Conservation (phyloP, 2,113 vertebrate species). For the Equus przewalskii region DNA sequence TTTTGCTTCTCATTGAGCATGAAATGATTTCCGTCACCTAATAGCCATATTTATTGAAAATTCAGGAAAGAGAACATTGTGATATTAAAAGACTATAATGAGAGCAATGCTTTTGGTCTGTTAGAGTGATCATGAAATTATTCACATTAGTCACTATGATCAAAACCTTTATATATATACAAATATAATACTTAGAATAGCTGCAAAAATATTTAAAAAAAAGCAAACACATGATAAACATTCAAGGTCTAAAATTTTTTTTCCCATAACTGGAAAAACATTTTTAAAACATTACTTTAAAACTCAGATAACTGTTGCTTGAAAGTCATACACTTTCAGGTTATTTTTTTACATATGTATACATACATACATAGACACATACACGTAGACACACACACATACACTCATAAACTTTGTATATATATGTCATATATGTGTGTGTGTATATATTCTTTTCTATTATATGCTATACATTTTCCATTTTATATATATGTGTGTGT, state of each 20-base stretch:
- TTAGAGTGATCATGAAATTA: constrained; percentile 50
- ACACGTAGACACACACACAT: fast-evolving
- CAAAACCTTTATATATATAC: neutral
- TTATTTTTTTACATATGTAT: neutral
- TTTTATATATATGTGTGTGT: neutral
- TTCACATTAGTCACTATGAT: constrained; percentile 43
- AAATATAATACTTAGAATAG: constrained; percentile 24
- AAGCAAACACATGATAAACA: neutral
- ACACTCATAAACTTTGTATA: neutral
- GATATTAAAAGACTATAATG: constrained; percentile 63
- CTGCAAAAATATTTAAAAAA: neutral
- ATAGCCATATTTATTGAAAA: constrained; percentile 66
- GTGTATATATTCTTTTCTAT: neutral
- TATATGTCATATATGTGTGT: neutral
- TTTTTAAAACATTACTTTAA: constrained; percentile 12
- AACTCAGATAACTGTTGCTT: neutral
- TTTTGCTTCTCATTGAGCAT: constrained; percentile 77
- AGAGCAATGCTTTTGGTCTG: neutral
- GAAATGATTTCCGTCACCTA: constrained; percentile 77
- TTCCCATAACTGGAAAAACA: neutral
- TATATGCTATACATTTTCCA: neutral
- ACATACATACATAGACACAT: neutral
- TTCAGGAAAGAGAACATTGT: constrained; percentile 35
- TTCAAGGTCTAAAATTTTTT: neutral
- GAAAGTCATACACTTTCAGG: neutral